A percentile compares a stretch with the other conserved stretches of the same genome.
Evolutionary conservation across 2,888 invertebrate species (phyloP).

Genomic region (Taphrorychus bicolor): DNA sequence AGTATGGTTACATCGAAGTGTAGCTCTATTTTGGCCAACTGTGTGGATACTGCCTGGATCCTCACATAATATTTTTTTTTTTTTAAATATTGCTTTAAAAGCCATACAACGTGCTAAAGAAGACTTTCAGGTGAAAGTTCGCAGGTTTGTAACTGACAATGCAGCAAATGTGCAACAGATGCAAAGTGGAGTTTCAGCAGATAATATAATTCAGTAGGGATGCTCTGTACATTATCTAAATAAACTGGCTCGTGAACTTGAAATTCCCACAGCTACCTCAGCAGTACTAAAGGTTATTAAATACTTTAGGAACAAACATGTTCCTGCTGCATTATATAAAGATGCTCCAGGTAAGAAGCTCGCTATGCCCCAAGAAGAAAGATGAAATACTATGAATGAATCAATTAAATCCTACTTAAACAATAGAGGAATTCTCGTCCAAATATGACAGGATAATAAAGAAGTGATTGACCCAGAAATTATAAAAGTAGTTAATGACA

Average conservation of each 20-base stretch:
- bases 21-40: conserved; percentile 1
- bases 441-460: conserved; percentile 17
- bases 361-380: conserved; percentile 14
- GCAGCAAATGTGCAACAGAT: conserved; percentile 31
- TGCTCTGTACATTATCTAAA: conserved; percentile 12
- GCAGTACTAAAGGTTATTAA: background rate
- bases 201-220: conserved; percentile 10
- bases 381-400: conserved; percentile 17
- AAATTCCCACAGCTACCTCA: background rate
- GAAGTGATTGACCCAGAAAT: conserved; percentile 13
- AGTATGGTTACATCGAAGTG: conserved; percentile 6
- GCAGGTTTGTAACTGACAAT: conserved; percentile 34
- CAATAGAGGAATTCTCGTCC: too few relatives aligned
- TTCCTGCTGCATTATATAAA: conserved; percentile 14
- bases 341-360: conserved; percentile 13
- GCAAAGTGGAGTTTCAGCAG: background rate
- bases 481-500: conserved; percentile 16
- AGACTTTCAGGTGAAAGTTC: conserved; percentile 25
- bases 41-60: background rate
- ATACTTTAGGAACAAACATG: conserved; percentile 16
- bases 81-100: conserved; percentile 1
- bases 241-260: background rate
- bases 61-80: conserved; percentile 18
- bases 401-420: conserved; percentile 11
- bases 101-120: conserved; percentile 8